A percentile compares a stretch with the other conserved stretches of the same genome.
Conservation (phyloP, 2,888 invertebrate species). For the Sarcophaga rosellei region DNA sequence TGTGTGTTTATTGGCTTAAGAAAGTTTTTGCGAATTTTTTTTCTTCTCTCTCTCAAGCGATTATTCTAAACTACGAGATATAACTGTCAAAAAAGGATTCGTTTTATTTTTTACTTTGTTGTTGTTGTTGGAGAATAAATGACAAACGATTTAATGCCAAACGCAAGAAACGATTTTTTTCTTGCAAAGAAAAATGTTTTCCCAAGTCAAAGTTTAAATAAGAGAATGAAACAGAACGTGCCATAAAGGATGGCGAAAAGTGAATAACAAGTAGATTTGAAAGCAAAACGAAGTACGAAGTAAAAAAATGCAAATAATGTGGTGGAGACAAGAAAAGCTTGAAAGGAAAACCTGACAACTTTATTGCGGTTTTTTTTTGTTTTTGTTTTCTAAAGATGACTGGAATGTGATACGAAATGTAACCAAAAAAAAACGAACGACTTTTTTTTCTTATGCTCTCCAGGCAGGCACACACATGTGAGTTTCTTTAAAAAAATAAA, state of each 20-base stretch:
- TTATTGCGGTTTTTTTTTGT: constrained; percentile 72
- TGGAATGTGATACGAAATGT: constrained; percentile 45
- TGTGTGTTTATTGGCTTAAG: constrained; percentile 64
- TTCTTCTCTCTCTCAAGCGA: not conserved
- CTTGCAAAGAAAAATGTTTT: constrained; percentile 36
- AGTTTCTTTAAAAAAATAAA: constrained; percentile 21
- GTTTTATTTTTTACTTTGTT: constrained; percentile 61
- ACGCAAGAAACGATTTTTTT: not conserved
- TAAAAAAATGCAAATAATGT: constrained; percentile 53
- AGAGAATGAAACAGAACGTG: constrained; percentile 44
- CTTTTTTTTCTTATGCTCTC: constrained; percentile 41
- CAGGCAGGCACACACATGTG: constrained; percentile 40
- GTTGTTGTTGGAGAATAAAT: constrained; percentile 72
- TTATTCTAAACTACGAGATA: constrained; percentile 54
- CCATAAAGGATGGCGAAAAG: constrained; percentile 46
- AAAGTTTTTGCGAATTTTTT: constrained; percentile 31
- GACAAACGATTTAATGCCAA: constrained; percentile 77
- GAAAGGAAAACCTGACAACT: constrained; percentile 65
- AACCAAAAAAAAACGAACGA: not conserved
- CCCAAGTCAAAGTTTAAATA: constrained; percentile 72
- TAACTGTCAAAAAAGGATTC: constrained; percentile 76
- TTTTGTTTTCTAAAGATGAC: constrained; percentile 15
- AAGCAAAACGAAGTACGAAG: not conserved
- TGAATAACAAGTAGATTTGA: constrained; percentile 67
- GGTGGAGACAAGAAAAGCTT: constrained; percentile 37